phyloP scores from a whole-genome alignment of 2,888 invertebrate genomes.

The Perizoma affinitatum region DNA sequence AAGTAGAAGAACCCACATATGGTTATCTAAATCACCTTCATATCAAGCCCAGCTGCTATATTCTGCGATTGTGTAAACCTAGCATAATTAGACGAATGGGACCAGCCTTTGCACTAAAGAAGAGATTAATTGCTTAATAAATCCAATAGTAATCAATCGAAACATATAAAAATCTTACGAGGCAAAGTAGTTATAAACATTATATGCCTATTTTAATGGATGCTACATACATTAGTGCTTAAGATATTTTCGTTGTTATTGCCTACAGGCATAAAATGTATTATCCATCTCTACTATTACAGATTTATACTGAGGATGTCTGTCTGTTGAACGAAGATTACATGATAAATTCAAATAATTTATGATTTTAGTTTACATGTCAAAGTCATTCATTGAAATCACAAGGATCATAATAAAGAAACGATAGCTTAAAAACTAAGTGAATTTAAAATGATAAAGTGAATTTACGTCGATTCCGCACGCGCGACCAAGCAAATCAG shows the following conservation, averaged over 20 bases:
- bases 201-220: conserved; percentile 58
- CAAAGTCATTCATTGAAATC: too few relatives aligned
- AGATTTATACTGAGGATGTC: conserved; percentile 5
- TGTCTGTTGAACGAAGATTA: neutral
- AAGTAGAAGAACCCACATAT: too few relatives aligned
- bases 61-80: too few relatives aligned
- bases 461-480: too few relatives aligned
- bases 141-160: conserved; percentile 31
- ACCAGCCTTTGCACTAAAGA: conserved; percentile 9
- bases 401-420: too few relatives aligned
- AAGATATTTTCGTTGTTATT: conserved; percentile 63
- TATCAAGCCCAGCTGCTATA: too few relatives aligned
- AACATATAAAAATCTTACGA: conserved; percentile 29
- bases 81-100: neutral
- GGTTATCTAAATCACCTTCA: too few relatives aligned
- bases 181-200: conserved; percentile 48
- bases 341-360: neutral
- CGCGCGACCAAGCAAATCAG: too few relatives aligned
- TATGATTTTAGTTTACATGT: too few relatives aligned
- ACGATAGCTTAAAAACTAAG: too few relatives aligned
- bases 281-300: conserved; percentile 41
- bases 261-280: conserved; percentile 64
- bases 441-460: too few relatives aligned
- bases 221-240: conserved; percentile 52
- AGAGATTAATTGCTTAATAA: conserved; percentile 24